These are phyloP conservation scores for Clarias platycephalus DNA, from an alignment of 2,797 vertebrate species.

Conservation along the genomic window DNA sequence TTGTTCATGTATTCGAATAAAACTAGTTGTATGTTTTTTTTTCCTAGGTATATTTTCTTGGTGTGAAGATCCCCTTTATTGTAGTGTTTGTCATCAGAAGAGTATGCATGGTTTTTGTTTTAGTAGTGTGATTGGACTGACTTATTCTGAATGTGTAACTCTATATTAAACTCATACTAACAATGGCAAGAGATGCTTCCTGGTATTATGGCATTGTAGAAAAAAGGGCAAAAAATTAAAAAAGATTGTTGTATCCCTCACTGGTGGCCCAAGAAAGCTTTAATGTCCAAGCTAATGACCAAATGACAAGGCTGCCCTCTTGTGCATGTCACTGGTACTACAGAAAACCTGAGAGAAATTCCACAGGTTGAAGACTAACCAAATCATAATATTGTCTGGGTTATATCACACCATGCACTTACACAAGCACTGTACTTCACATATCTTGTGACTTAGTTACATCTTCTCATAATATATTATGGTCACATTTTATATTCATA, in stretches of 20 bases:
- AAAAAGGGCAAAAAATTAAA: neutral
- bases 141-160: slow-evolving; percentile 42
- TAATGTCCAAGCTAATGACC: neutral
- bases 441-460: slow-evolving; percentile 4
- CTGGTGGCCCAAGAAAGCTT: neutral
- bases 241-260: neutral
- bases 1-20: slow-evolving; percentile 30
- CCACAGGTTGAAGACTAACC: neutral
- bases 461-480: neutral
- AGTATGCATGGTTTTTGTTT: slow-evolving; percentile 34
- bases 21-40: slow-evolving; percentile 8
- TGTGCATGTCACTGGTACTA: slow-evolving; percentile 14
- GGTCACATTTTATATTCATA: slow-evolving; percentile 11
- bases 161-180: slow-evolving; percentile 38
- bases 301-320: slow-evolving; percentile 33
- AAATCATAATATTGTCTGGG: slow-evolving; percentile 13
- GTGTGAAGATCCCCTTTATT: slow-evolving; percentile 20
- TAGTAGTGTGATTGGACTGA: slow-evolving; percentile 23
- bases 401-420: slow-evolving; percentile 32
- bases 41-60: slow-evolving; percentile 4
- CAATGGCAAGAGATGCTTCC: slow-evolving; percentile 30
- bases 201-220: neutral
- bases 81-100: slow-evolving; percentile 16
- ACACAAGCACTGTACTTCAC: slow-evolving; percentile 40
- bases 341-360: neutral